phyloP scores from a whole-genome alignment of 2,888 invertebrate genomes.

The Teleiodes luculella region DNA sequence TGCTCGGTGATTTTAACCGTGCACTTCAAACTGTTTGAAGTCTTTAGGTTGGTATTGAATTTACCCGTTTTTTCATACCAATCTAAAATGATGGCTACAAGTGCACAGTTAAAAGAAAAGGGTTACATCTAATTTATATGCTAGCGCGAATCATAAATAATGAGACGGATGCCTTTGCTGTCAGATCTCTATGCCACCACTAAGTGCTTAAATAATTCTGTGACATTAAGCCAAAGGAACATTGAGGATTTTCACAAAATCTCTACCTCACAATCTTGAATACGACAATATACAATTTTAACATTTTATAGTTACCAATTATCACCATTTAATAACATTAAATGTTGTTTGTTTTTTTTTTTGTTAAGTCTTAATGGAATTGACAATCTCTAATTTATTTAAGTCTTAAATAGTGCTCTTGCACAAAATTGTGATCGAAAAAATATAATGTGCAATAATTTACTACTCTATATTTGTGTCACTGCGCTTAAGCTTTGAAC shows the following conservation, averaged over 20 bases:
- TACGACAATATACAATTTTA: constrained; percentile 27
- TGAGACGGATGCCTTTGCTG: not conserved
- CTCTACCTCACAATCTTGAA: constrained; percentile 45
- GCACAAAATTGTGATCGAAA: constrained; percentile 51
- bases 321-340: constrained; percentile 21
- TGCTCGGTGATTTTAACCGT: too few relatives aligned
- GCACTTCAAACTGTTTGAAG: too few relatives aligned
- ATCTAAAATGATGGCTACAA: too few relatives aligned
- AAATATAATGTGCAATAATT: constrained; percentile 46
- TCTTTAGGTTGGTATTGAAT: too few relatives aligned
- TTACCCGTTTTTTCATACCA: too few relatives aligned
- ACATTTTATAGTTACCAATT: constrained; percentile 39
- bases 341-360: constrained; percentile 19
- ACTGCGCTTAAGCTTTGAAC: constrained; percentile 12
- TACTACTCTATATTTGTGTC: not conserved
- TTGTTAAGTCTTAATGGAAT: constrained; percentile 25
- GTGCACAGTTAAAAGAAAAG: too few relatives aligned
- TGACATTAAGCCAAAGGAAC: constrained; percentile 27
- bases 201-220: not conserved
- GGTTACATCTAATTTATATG: not conserved
- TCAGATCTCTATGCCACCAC: not conserved
- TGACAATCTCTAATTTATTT: constrained; percentile 31
- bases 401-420: constrained; percentile 42
- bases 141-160: not conserved
- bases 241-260: constrained; percentile 29